Percentiles rank a stretch among this genome's conserved stretches.
These are phyloP conservation scores for Drosophila obscura DNA, from an alignment of 1,140 invertebrate species.

Conservation along the genomic window DNA sequence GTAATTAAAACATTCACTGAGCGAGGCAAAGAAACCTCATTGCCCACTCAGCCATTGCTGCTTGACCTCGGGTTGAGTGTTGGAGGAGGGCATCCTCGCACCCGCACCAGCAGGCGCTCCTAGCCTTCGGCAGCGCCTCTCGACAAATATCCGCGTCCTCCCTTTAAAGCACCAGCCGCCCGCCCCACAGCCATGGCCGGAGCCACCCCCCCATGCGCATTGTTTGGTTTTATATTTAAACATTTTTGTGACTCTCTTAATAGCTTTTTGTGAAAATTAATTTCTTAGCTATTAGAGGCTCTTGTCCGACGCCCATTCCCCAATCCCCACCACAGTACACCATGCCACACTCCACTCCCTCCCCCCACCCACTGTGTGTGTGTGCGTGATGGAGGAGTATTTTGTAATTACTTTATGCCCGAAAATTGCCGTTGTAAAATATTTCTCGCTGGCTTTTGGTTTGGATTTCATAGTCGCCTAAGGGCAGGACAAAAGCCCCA, in stretches of 20 bases:
- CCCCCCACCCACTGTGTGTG: conserved; percentile 4
- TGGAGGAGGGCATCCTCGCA: not conserved
- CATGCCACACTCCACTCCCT: not conserved
- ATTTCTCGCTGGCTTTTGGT: conserved; percentile 61
- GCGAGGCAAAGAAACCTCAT: conserved; percentile 4
- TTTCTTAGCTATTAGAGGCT: conserved; percentile 76
- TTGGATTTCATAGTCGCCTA: conserved; percentile 35
- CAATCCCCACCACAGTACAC: not conserved
- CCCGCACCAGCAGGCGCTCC: not conserved
- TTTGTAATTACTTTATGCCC: conserved; percentile 80
- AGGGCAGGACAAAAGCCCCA: conserved; percentile 24
- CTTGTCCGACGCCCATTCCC: conserved; percentile 24
- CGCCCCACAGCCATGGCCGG: no score
- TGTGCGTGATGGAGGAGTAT: conserved; percentile 60
- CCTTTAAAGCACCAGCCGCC: no score
- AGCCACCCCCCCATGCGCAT: conserved; percentile 49
- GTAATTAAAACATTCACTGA: conserved; percentile 58
- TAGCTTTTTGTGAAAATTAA: conserved; percentile 81
- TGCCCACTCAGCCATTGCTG: conserved; percentile 30
- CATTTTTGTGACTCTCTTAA: conserved; percentile 81
- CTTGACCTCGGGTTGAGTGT: conserved; percentile 42
- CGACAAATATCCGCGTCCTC: not conserved
- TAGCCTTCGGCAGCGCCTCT: conserved; percentile 31
- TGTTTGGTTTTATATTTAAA: conserved; percentile 80
- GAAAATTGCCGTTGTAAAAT: conserved; percentile 79